Evolutionary conservation across 2,888 invertebrate genomes (phyloP), one percentile per base, ranked within the genome.

Genomic region (Capitulum mitella): DNA sequence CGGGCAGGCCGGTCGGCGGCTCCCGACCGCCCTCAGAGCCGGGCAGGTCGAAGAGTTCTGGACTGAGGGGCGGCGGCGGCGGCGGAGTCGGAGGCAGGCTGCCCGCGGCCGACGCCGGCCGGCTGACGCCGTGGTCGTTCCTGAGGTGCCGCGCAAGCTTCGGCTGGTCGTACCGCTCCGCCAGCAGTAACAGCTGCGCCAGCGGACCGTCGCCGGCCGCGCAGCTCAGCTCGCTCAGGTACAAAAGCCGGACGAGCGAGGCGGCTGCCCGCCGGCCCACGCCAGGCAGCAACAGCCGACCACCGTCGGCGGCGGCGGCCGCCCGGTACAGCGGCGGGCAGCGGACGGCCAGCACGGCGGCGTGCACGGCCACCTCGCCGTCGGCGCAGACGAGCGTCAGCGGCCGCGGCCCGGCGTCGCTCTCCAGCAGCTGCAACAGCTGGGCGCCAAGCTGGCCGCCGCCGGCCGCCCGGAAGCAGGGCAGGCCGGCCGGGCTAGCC

Each of bases 41-140:
- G 58, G 58, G n/a, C 64, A 64, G 32, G 19, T 64, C 64, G 34
- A 64, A 64, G 34, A 64, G 64, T 34, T 64, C 64, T 14, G 64
- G 64, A 34, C 64, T 64, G 64, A 16, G 19, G 3, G 64, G 64
- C 19, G 64, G 10, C 64, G 32, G 64, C 19, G 19, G 64, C 19
- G 19, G 19, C 19, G 64, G 32, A 3, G 64, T 5, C 64, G 32
- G 2, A 14, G 34, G 32, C 29, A 29, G 12, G 19, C 3, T 14
- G 12, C 16, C n/a, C 64, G 3, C 19, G 12, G 14, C 29, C 61
- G 29, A 3, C 64, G 34, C 64, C 16, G 70, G 40, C 70, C 12
- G 19, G 19, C 37, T 22, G 34, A 64, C 70, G 22, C 70, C 37
- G 40, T 70, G 70, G 26, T 26, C 1, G 34, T 37, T 10, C 26